These are phyloP conservation scores for Vidua macroura DNA, from an alignment of 2,113 vertebrate genomes.

Conservation along the genomic window DNA sequence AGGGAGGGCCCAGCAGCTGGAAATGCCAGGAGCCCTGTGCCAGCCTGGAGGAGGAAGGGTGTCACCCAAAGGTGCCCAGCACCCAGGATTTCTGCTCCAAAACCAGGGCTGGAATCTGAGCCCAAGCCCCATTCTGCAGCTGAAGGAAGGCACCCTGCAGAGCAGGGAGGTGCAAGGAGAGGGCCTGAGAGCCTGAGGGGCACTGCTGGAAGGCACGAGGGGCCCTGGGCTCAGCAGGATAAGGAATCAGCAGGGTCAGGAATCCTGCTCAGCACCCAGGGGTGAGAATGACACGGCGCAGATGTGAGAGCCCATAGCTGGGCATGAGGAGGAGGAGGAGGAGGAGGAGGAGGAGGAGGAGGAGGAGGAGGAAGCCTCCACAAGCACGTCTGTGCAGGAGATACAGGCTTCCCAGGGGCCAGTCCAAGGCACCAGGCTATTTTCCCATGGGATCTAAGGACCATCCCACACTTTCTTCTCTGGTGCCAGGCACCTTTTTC, in stretches of 20 bases:
- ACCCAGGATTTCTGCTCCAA: background rate
- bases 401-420: slow-evolving; percentile 40
- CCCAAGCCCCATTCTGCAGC: background rate
- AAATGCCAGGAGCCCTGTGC: background rate
- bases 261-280: background rate
- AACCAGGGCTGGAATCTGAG: background rate
- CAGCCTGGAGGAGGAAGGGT: background rate
- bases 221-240: fast-evolving
- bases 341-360: background rate
- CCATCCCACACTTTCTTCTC: slow-evolving; percentile 57
- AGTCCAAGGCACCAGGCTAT: slow-evolving; percentile 22
- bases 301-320: slow-evolving; percentile 1
- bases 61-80: background rate
- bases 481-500: slow-evolving; percentile 48
- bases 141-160: background rate
- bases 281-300: background rate
- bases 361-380: background rate
- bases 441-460: slow-evolving; percentile 63
- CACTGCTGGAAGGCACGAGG: background rate
- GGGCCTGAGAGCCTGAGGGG: background rate
- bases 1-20: background rate
- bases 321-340: background rate
- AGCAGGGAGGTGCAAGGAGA: background rate
- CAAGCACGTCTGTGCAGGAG: slow-evolving; percentile 51
- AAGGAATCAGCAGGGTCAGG: background rate